A percentile compares a stretch with the other conserved stretches of the same genome.
phyloP scores from a whole-genome alignment of 1,140 invertebrate genomes.

The Scaptodrosophila lebanonensis region DNA sequence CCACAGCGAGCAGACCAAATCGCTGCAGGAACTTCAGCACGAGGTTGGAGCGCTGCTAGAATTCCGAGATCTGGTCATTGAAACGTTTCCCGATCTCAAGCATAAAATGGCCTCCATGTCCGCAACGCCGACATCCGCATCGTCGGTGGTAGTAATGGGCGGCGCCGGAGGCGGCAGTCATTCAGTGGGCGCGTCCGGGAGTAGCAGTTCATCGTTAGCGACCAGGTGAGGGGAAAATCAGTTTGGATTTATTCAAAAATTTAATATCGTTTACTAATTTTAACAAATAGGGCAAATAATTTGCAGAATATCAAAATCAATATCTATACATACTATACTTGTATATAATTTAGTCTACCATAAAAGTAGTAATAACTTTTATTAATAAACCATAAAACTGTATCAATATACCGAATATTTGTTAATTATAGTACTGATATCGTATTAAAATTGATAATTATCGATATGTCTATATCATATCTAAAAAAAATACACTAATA shows the following conservation, averaged over 20 bases:
- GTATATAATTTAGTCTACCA: too few relatives aligned
- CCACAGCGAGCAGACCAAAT: constrained; percentile 76
- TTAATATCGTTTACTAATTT: too few relatives aligned
- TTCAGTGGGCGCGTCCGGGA: constrained; percentile 59
- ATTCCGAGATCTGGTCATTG: constrained; percentile 93
- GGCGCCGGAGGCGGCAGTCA: constrained; percentile 76
- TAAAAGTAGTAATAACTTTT: too few relatives aligned
- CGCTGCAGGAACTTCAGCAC: constrained; percentile 87
- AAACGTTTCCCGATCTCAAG: constrained; percentile 92
- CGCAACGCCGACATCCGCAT: constrained; percentile 61
- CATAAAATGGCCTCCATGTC: constrained; percentile 84
- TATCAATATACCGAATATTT: too few relatives aligned
- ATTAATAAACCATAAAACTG: too few relatives aligned
- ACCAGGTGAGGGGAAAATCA: constrained; percentile 44
- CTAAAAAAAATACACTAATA: too few relatives aligned
- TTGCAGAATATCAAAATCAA: too few relatives aligned
- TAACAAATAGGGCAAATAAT: not conserved
- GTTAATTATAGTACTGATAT: too few relatives aligned
- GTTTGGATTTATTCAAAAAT: too few relatives aligned
- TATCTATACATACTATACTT: too few relatives aligned
- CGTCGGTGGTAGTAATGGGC: constrained; percentile 69
- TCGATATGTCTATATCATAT: too few relatives aligned
- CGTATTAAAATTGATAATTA: too few relatives aligned
- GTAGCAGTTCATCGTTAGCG: constrained; percentile 63
- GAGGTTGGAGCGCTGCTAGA: constrained; percentile 92